phyloP scores from a whole-genome alignment of 2,113 vertebrate species.

The Lonchura striata region DNA sequence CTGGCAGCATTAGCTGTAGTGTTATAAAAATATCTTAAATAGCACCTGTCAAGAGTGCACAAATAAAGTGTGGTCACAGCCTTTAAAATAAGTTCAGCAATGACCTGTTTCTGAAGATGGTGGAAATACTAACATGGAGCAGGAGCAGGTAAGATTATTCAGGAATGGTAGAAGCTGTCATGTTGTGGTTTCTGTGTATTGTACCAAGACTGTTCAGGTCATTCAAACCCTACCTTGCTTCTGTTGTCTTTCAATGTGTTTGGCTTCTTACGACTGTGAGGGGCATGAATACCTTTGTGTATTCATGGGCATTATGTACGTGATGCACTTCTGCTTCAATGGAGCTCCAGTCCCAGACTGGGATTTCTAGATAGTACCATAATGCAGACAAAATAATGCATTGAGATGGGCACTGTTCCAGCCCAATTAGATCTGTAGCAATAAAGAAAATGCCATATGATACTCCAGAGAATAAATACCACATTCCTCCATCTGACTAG shows the following conservation, averaged over 20 bases:
- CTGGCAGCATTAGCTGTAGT: background rate
- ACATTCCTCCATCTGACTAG: background rate
- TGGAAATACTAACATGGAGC: background rate
- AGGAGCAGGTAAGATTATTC: background rate
- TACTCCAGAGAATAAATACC: background rate
- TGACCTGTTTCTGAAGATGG: background rate
- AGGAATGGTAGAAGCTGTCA: background rate
- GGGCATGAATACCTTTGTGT: background rate
- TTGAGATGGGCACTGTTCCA: background rate
- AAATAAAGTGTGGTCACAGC: background rate
- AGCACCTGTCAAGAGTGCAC: background rate
- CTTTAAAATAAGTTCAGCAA: background rate
- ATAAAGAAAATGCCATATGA: background rate
- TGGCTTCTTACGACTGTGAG: background rate
- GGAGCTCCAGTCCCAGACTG: background rate
- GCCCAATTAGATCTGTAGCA: background rate
- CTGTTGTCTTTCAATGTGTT: background rate
- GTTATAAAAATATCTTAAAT: conserved; percentile 20
- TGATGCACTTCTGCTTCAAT: background rate
- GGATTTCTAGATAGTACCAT: background rate
- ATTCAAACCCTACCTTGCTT: background rate
- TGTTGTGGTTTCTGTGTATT: background rate
- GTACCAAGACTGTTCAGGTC: background rate
- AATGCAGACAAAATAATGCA: background rate
- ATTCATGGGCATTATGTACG: background rate